Base-by-base conservation (phyloP, 2,113 vertebrate species). In the Sarotherodon lohbergeri region DNA sequence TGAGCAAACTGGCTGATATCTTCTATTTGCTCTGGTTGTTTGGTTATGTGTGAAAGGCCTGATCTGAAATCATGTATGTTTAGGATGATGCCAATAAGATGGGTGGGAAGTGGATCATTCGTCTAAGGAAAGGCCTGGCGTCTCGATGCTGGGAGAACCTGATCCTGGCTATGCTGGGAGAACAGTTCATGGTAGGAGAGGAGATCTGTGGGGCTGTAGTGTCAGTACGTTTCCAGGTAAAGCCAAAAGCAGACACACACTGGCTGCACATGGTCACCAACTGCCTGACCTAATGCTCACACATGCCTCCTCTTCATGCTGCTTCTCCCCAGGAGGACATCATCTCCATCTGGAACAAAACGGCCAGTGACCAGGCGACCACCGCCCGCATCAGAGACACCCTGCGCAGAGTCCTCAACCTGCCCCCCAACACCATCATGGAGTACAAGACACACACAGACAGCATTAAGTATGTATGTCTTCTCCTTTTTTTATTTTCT, bases 291-390 rank as follows among this genome's bases (percentile, higher is more conserved):
- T 76, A 13, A 87, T 52, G 29, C 84, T 93, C 78, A 94, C 32
- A 92, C 78, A 71, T 79, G 63, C 83, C 55, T 87, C 82, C 16
- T 86, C 54, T 8, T 50, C 6, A 22, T 36, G 66, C 80, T 55
- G 91, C 27, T 68, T 22, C n/a, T 73, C 3, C 32, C 5, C 89
- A 97, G 97, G 97, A 97, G 91, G 97, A 97, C 86, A 97, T 97
- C 2, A 96, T 97, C 68, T 97, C 97, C 63, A 97, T 97, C 90
- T 97, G 97, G 97, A 97, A 97, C 93, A 97, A 97, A 93, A 97
- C 97, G 0, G 97, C 97, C 2, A 96, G 96, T 36, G 97, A 97
- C 93, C 97, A 97, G 92, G 92, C 95, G 3, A 97, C 97, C 88
- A 97, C 96, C 2, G 95, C 96, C 81, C 96, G 97, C 39, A 97